Conservation (phyloP, 2,797 vertebrate species). For the Enteromius radiatus region DNA sequence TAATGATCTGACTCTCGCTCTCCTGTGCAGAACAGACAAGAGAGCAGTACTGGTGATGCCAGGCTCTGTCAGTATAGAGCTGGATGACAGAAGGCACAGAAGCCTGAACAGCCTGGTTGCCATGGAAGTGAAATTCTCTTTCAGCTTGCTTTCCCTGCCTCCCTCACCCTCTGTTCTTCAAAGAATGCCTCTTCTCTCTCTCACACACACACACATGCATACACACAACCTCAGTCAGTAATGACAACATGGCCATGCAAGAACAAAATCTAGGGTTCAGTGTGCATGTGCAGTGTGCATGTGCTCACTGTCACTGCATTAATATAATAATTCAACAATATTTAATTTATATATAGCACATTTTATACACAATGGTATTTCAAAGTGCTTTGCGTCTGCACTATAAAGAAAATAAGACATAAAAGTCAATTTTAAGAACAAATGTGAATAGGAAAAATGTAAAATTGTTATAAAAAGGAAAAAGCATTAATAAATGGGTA, state of each 20-base stretch:
- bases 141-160: conserved; percentile 63
- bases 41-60: conserved; percentile 51
- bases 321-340: neutral
- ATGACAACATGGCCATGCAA: conserved; percentile 28
- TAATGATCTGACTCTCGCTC: conserved; percentile 47
- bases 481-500: neutral
- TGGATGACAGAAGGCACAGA: conserved; percentile 61
- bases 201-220: conserved; percentile 26
- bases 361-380: neutral
- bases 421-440: neutral
- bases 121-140: conserved; percentile 66
- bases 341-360: neutral
- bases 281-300: neutral
- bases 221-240: conserved; percentile 40
- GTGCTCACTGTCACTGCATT: neutral
- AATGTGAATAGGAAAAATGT: neutral
- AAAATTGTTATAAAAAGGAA: neutral
- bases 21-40: conserved; percentile 41
- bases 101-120: conserved; percentile 63
- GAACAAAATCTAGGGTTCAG: conserved; percentile 33
- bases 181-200: conserved; percentile 54
- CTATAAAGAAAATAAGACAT: neutral
- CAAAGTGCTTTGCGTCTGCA: neutral
- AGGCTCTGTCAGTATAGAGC: conserved; percentile 52
- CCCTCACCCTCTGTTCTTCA: conserved; percentile 62